Conservation (phyloP, 1,140 invertebrate species). For the Drosophila virilis region DNA sequence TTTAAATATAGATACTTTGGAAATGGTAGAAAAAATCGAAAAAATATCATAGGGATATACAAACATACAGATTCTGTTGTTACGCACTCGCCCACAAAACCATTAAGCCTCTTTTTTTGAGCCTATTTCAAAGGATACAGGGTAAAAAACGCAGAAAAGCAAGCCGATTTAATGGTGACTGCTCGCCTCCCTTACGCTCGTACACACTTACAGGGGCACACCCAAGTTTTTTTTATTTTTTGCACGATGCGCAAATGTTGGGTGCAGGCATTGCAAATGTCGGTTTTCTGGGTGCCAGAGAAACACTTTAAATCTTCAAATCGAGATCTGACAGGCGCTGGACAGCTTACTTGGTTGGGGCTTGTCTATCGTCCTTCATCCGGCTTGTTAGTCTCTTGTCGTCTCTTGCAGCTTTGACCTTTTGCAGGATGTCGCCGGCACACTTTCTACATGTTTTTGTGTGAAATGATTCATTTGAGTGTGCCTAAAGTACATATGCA, state of each 20-base stretch:
- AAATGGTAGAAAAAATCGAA: no score
- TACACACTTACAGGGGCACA: slow-evolving; percentile 5
- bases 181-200: slow-evolving; percentile 1
- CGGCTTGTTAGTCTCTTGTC: background rate
- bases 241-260: slow-evolving; percentile 8
- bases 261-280: background rate
- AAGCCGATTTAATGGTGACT: slow-evolving; percentile 46
- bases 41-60: no score
- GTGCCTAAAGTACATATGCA: background rate
- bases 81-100: no score
- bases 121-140: background rate
- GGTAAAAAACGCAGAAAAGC: slow-evolving; percentile 44
- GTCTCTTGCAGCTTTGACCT: slow-evolving; percentile 1
- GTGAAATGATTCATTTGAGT: slow-evolving; percentile 22
- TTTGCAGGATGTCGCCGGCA: slow-evolving; percentile 14
- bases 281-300: background rate
- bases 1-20: no score
- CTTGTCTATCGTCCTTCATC: slow-evolving; percentile 8
- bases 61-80: no score
- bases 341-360: slow-evolving; percentile 37
- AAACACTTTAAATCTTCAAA: slow-evolving; percentile 37
- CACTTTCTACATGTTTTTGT: slow-evolving; percentile 55
- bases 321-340: slow-evolving; percentile 40
- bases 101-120: no score
- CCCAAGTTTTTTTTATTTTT: slow-evolving; percentile 6